Conservation (phyloP, 2,797 vertebrate species). For the Alectoris magna region DNA sequence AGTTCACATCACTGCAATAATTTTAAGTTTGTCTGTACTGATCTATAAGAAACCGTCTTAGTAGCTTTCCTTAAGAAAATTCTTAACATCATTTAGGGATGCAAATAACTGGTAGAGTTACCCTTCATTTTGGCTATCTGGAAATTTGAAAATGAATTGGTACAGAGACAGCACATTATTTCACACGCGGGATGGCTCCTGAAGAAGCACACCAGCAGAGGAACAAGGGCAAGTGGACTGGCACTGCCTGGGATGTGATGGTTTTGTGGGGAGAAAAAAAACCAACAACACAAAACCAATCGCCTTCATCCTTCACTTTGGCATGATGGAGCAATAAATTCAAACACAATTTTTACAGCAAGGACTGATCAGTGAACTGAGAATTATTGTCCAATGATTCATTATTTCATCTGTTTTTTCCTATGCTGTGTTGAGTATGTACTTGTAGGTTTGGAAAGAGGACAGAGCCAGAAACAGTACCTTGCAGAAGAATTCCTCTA, state of each 20-base stretch:
- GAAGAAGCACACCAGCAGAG: not conserved
- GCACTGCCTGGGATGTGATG: not conserved
- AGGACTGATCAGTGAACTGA: not conserved
- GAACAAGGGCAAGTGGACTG: not conserved
- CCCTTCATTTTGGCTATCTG: not conserved
- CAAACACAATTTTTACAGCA: not conserved
- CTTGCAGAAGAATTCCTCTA: not conserved
- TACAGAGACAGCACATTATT: not conserved
- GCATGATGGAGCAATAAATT: not conserved
- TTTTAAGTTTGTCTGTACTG: not conserved
- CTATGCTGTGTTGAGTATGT: not conserved
- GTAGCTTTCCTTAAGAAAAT: not conserved
- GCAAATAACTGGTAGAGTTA: not conserved
- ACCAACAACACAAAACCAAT: too few species aligned
- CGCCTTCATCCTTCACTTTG: not conserved
- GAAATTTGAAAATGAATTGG: not conserved
- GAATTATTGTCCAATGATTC: not conserved
- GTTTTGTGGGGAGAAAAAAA: accelerated
- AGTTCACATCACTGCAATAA: not conserved
- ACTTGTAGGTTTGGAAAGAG: not conserved
- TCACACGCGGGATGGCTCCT: not conserved
- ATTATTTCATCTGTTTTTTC: not conserved
- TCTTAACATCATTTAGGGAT: not conserved
- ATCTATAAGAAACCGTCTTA: not conserved
- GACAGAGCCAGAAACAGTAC: not conserved